Percentiles rank a stretch among this genome's conserved stretches.
These are phyloP conservation scores for Intellagama lesueurii DNA, from an alignment of 2,797 vertebrate genomes.

Conservation along the genomic window DNA sequence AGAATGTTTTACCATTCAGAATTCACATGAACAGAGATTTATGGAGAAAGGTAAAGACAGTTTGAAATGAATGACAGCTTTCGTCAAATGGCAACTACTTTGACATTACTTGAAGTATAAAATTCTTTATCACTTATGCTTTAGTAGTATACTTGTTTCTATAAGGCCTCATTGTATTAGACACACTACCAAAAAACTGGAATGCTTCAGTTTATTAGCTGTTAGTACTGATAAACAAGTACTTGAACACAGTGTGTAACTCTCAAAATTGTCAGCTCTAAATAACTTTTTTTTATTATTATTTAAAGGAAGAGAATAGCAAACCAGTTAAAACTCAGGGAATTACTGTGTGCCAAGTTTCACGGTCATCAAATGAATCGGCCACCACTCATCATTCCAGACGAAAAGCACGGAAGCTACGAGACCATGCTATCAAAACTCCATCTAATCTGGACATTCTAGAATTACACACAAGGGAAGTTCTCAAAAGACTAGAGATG, in stretches of 20 bases:
- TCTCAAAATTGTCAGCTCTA: conserved; percentile 41
- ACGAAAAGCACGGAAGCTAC: conserved; percentile 85
- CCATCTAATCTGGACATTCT: conserved; percentile 95
- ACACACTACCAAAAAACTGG: not conserved
- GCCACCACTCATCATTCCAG: conserved; percentile 84
- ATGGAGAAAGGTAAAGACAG: conserved; percentile 13
- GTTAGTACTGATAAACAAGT: too few species aligned
- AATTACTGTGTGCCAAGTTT: conserved; percentile 86
- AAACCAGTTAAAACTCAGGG: conserved; percentile 96
- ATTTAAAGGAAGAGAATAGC: conserved; percentile 88
- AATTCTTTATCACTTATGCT: not conserved
- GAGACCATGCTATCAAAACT: conserved; percentile 86
- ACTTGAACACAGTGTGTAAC: conserved; percentile 15
- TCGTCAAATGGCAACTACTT: not conserved
- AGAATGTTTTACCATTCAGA: not conserved
- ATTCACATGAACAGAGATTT: conserved; percentile 11
- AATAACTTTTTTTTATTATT: conserved; percentile 64
- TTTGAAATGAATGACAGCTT: conserved; percentile 8
- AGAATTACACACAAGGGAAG: conserved; percentile 94
- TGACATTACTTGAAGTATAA: not conserved
- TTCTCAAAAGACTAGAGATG: conserved; percentile 94
- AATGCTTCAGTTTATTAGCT: not conserved
- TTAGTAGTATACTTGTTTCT: not conserved
- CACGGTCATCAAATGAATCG: conserved; percentile 86
- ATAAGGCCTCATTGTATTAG: not conserved